Evolutionary conservation across 1,140 invertebrate species (phyloP).

Genomic region (Tetragnatha versicolor): DNA sequence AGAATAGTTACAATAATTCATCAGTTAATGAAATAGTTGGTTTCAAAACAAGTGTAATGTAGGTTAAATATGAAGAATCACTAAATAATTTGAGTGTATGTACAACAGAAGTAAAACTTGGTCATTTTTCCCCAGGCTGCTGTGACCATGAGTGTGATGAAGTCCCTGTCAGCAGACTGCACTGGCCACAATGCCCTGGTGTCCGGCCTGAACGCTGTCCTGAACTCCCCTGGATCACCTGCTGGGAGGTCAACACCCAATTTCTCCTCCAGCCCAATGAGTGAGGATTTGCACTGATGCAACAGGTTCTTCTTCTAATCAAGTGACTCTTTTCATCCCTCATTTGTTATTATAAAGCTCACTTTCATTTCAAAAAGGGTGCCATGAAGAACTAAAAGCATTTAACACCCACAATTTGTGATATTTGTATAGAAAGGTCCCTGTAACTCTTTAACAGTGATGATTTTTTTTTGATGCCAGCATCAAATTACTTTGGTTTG

Average conservation of each 20-base stretch:
- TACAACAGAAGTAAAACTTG: too few species aligned
- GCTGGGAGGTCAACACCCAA: constrained; percentile 21
- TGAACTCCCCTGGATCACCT: constrained; percentile 49
- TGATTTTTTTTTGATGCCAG: not conserved
- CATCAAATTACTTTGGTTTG: too few species aligned
- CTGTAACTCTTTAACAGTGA: not conserved
- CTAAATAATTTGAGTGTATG: too few species aligned
- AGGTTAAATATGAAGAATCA: too few species aligned
- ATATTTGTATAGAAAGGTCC: not conserved
- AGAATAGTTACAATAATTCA: too few species aligned
- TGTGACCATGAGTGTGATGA: constrained; percentile 51
- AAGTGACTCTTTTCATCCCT: too few species aligned
- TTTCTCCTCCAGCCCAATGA: constrained; percentile 30
- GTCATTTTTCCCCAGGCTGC: constrained; percentile 36
- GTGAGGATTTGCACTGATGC: not conserved
- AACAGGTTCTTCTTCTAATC: too few species aligned
- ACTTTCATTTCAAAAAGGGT: not conserved
- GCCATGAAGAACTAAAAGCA: not conserved
- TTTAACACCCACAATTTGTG: not conserved
- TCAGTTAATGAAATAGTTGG: too few species aligned
- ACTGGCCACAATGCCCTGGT: constrained; percentile 54
- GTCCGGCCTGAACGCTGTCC: constrained; percentile 52
- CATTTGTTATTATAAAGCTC: too few species aligned
- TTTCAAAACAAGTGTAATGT: too few species aligned
- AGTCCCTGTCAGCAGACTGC: constrained; percentile 43